Evolutionary conservation across 2,113 vertebrate genomes (phyloP), one percentile per base, ranked within the genome.

Genomic region (Sterna hirundo): DNA sequence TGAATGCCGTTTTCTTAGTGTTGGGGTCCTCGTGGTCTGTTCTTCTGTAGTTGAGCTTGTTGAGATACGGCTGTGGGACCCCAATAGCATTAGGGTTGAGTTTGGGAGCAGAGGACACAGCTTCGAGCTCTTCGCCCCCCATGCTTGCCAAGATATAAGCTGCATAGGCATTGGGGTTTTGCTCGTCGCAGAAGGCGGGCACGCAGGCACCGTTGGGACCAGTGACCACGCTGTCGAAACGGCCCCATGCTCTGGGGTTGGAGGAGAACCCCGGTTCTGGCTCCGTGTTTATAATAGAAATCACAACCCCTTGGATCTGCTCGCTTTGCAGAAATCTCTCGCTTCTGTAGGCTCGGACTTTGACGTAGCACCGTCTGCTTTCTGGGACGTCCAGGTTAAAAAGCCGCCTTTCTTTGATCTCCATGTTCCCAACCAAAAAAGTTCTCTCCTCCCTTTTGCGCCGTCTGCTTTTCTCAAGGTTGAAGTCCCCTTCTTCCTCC

Each of bases 351-450:
- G 99, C 98, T 65, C 99, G 98, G 55, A 99, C 98, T 97, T 99
- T 99, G 52, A 99, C 96, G 1, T 99, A 99, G 92, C 99, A 99
- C 83, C 99, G 98, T 42, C 99, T 98, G 96, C 98, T 99, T 89
- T 99, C 99, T 1, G 99, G 99, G 38, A 99, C 99, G 0, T 99
- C 99, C 46, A 99, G 96, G 97, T 99, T 99, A 91, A 99, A 99
- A 62, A 99, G 98, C 65, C 99, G 96, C 79, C 99, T 98, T 90
- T 99, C 99, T 62, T 99, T 98, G 95, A 99, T 99, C 98, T 99
- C 99, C 99, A 99, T 99, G 96, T 99, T 99, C 32, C 99, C 99
- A 72, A 99, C 98, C 79, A 99, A 97, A 96, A 99, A 99, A 2
- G 99, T 99, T 90, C 99, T 98, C 66, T 99, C 98, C 70, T 99